Evolutionary conservation across 2,888 invertebrate genomes (phyloP).

Genomic region (Heliconius ismenius): DNA sequence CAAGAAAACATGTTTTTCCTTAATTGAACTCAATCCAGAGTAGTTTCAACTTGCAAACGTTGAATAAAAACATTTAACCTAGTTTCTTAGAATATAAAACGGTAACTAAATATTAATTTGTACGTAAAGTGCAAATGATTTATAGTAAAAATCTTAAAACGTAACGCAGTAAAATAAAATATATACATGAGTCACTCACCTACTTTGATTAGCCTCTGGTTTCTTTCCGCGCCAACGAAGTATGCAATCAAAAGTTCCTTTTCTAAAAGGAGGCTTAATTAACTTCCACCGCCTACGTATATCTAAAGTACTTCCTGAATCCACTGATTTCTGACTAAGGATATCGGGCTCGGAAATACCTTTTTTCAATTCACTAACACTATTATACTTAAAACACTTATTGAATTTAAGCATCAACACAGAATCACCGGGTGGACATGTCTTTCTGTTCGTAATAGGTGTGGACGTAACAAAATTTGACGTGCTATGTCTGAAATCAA

Average conservation of each 20-base stretch:
- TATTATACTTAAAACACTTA: slow-evolving; percentile 62
- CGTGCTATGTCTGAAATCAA: slow-evolving; percentile 58
- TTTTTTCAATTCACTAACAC: slow-evolving; percentile 60
- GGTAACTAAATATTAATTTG: not conserved
- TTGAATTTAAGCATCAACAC: slow-evolving; percentile 65
- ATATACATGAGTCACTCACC: slow-evolving; percentile 59
- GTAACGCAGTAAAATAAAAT: not conserved
- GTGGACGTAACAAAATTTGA: slow-evolving; percentile 68
- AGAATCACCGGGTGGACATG: slow-evolving; percentile 63
- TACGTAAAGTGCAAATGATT: too few relatives aligned
- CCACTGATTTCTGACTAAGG: slow-evolving; percentile 59
- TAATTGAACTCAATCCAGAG: slow-evolving; percentile 12
- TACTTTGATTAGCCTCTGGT: slow-evolving; percentile 55
- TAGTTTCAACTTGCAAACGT: slow-evolving; percentile 7
- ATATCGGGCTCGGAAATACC: slow-evolving; percentile 73
- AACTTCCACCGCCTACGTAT: slow-evolving; percentile 69
- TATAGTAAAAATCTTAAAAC: too few relatives aligned
- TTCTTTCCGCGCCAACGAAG: slow-evolving; percentile 74
- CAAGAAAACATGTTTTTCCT: slow-evolving; percentile 33
- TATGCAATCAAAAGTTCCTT: slow-evolving; percentile 73
- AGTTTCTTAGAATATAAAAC: slow-evolving; percentile 13
- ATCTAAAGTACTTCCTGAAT: slow-evolving; percentile 61
- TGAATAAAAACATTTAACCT: not conserved
- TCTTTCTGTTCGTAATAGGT: slow-evolving; percentile 67
- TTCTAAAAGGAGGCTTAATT: slow-evolving; percentile 67